phyloP scores from a whole-genome alignment of 2,113 vertebrate genomes.

The Cyanocitta stelleri region DNA sequence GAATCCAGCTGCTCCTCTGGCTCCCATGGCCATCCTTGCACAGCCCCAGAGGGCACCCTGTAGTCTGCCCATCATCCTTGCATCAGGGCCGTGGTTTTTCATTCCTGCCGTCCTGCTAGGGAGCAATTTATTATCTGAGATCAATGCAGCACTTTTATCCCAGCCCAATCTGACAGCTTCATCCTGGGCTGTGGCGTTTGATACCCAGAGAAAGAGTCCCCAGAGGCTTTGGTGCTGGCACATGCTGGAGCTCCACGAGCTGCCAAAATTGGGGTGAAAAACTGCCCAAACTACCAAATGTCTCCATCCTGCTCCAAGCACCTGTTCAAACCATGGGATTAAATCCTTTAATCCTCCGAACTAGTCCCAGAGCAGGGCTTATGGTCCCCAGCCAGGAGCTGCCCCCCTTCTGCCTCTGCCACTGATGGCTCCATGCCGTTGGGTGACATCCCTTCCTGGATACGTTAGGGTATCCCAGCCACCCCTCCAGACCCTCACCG shows the following conservation, averaged over 20 bases:
- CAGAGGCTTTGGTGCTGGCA: background rate
- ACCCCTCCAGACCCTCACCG: too few species aligned
- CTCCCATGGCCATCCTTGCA: background rate
- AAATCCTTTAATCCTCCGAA: background rate
- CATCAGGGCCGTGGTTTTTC: background rate
- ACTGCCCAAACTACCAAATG: background rate
- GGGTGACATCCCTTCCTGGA: background rate
- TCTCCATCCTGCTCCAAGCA: accelerated
- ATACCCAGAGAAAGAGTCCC: background rate
- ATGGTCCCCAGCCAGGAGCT: background rate
- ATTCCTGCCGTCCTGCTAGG: accelerated
- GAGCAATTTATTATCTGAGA: background rate
- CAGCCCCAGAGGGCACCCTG: accelerated
- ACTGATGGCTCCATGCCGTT: background rate
- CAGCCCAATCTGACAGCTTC: background rate
- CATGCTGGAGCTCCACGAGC: accelerated
- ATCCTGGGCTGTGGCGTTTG: background rate
- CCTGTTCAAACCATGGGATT: background rate
- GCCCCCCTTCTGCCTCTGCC: background rate
- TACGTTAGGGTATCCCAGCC: background rate
- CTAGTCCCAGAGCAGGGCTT: background rate
- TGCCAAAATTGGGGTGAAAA: background rate
- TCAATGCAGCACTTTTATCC: background rate
- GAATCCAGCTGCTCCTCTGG: background rate
- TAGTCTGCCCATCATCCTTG: background rate